Conservation (phyloP, 2,797 vertebrate genomes). For the Fistularia commersonii region DNA sequence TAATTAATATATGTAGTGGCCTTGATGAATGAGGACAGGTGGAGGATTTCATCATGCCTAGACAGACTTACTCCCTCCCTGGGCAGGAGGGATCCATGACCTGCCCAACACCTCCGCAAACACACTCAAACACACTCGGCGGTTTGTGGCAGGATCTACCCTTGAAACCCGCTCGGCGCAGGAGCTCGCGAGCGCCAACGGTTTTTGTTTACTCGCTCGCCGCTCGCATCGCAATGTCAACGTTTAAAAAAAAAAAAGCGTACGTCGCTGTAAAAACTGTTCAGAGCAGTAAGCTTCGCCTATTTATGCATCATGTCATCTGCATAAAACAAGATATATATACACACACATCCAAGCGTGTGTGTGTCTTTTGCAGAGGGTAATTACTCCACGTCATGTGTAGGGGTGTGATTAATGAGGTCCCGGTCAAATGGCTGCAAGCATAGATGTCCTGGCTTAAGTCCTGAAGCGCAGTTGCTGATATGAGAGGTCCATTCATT, state of each 20-base stretch:
- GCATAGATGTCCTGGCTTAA: constrained; percentile 65
- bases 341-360: constrained; percentile 14
- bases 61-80: constrained; percentile 74
- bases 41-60: constrained; percentile 76
- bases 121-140: constrained; percentile 19
- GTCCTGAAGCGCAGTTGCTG: constrained; percentile 56
- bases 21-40: constrained; percentile 83
- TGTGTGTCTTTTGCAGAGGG: constrained; percentile 43
- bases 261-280: constrained; percentile 22
- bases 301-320: constrained; percentile 16
- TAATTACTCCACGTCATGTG: constrained; percentile 75
- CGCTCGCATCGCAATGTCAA: too few relatives aligned
- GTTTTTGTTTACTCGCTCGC: background rate
- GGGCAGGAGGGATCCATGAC: constrained; percentile 71
- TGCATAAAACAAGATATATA: background rate
- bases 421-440: constrained; percentile 61
- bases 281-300: constrained; percentile 11
- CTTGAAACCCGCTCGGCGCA: constrained; percentile 51
- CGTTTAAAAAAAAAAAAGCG: too few relatives aligned
- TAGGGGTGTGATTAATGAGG: constrained; percentile 76
- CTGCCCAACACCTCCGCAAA: constrained; percentile 49
- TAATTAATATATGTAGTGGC: constrained; percentile 79
- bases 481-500: constrained; percentile 58
- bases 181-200: background rate
- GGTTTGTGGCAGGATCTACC: constrained; percentile 42